A percentile compares a stretch with the other conserved stretches of the same genome.
phyloP scores from a whole-genome alignment of 1,140 invertebrate genomes.

The Drosophila tani region DNA sequence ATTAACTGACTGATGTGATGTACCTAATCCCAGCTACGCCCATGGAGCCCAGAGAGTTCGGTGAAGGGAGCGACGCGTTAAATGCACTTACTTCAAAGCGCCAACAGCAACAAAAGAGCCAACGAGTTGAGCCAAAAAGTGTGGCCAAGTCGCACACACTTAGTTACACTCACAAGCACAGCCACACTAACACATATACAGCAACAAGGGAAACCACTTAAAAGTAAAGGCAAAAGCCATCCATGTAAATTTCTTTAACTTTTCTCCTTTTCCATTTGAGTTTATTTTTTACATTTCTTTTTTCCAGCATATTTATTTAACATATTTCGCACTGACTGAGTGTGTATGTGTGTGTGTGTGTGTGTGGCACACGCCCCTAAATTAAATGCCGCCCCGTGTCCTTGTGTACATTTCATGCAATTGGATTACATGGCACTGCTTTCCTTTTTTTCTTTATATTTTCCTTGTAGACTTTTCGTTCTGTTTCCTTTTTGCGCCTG shows the following conservation, averaged over 20 bases:
- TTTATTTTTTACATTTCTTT: conserved; percentile 13
- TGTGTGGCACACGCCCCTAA: conserved; percentile 54
- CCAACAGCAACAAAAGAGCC: conserved; percentile 64
- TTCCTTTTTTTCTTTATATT: conserved; percentile 51
- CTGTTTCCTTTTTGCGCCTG: conserved; percentile 27
- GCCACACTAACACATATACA: conserved; percentile 26
- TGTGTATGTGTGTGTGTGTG: conserved; percentile 26
- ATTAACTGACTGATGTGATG: no score
- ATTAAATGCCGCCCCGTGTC: conserved; percentile 65
- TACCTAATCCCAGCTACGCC: conserved; percentile 3
- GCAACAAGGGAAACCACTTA: conserved; percentile 76
- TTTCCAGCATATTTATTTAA: conserved; percentile 68
- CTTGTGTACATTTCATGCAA: conserved; percentile 69
- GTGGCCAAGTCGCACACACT: conserved; percentile 63
- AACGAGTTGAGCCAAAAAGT: conserved; percentile 72
- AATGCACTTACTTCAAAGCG: conserved; percentile 76
- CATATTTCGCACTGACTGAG: conserved; percentile 58
- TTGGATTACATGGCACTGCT: conserved; percentile 69
- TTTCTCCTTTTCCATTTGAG: conserved; percentile 45
- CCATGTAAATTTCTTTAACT: conserved; percentile 75
- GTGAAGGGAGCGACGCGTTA: conserved; percentile 52
- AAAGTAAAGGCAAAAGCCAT: conserved; percentile 71
- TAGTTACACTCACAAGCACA: conserved; percentile 41
- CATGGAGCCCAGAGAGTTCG: background rate
- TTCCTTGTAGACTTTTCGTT: conserved; percentile 44